Evolutionary conservation across 2,888 invertebrate species (phyloP).

Genomic region (Sesia bembeciformis): DNA sequence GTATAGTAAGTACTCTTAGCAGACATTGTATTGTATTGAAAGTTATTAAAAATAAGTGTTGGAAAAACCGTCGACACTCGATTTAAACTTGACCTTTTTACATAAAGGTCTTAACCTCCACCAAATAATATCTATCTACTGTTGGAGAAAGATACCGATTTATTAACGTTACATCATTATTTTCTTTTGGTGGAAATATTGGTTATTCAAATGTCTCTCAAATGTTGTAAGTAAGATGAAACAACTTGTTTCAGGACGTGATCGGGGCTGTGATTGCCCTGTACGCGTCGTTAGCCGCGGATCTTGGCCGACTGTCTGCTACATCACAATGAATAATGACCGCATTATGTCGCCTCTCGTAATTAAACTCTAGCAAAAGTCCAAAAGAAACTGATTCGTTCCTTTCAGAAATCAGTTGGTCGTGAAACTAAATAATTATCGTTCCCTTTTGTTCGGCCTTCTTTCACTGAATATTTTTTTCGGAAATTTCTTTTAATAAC

Average conservation of each 20-base stretch:
- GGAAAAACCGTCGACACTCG: too few species aligned
- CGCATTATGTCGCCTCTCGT: conserved; percentile 13
- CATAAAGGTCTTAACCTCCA: too few species aligned
- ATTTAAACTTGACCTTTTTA: too few species aligned
- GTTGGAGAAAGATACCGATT: too few species aligned
- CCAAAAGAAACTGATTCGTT: conserved; percentile 19
- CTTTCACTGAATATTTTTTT: conserved; percentile 3
- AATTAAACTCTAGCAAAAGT: conserved; percentile 16
- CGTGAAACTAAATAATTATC: conserved; percentile 20
- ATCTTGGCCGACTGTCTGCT: background rate
- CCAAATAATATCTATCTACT: too few species aligned
- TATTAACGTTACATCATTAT: too few species aligned
- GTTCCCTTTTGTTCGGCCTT: conserved; percentile 13
- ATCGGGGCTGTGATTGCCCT: background rate
- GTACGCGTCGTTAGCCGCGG: background rate
- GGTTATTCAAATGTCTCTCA: too few species aligned
- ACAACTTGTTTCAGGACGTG: background rate
- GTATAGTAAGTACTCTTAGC: too few species aligned
- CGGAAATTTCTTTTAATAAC: background rate
- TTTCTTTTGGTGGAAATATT: too few species aligned
- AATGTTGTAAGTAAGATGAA: background rate
- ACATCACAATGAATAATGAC: conserved; percentile 5
- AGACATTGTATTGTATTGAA: too few species aligned
- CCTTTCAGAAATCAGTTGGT: conserved; percentile 17
- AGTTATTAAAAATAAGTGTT: too few species aligned